Evolutionary conservation across 2,113 vertebrate genomes (phyloP), one percentile per base, ranked within the genome.

Genomic region (Anolis carolinensis): DNA sequence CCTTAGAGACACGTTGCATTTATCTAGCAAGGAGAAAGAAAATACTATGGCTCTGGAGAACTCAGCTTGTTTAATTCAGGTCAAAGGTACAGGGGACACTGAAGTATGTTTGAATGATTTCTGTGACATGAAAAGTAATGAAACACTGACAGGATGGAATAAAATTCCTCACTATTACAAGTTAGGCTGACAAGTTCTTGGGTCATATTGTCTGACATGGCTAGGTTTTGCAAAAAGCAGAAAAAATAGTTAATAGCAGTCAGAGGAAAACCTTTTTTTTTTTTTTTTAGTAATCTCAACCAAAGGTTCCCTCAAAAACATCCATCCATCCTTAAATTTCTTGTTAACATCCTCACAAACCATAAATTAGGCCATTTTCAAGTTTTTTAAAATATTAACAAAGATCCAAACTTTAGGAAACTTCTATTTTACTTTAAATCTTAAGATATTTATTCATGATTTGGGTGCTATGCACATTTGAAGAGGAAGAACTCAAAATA

Each of bases 91-190:
- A 27, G 30, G 72, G 90, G 78, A 92, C 81, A 86, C 88, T 84
- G 91, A 93, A 87, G 30, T 80, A 80, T 80, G 79, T 82, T 34
- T 83, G 86, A 92, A 90, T 81, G 84, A 86, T 83, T 89, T 90
- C 79, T 89, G 80, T 92, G 90, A 90, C 86, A 91, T 9, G 8
- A 48, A 81, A 81, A 93, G 78, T 87, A 94, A 92, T 89, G 88
- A 89, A 92, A 94, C 86, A 82, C 44, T 8, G 2, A 88, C 86
- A 90, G 83, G 30, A 74, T 0, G 0, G 89, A 92, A 93, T 89
- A 30, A 67, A 92, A 90, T 90, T 27, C 90, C 89, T 85, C 68
- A 77, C 77, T 50, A 70, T 85, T 87, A 86, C 83, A 90, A 83
- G 63, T 79, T 89, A 90, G 63, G 52, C 72, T 90, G 90, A 91